phyloP scores from a whole-genome alignment of 2,797 vertebrate genomes.

The Danio choprae region DNA sequence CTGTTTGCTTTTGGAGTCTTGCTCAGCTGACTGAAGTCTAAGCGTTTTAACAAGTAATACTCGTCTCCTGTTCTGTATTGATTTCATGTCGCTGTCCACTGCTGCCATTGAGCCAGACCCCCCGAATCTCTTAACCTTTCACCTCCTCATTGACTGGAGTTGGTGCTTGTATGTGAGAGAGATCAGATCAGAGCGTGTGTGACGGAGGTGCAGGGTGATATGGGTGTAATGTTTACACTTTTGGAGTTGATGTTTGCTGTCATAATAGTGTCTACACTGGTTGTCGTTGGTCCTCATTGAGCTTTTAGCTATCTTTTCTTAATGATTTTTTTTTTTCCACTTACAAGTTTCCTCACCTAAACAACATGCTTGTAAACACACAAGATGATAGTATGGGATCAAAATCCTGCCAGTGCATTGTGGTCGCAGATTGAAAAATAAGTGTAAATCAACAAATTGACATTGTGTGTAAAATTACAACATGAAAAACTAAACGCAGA shows the following conservation, averaged over 20 bases:
- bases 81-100: slow-evolving; percentile 2
- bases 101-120: background rate
- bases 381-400: too few relatives aligned
- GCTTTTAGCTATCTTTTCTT: slow-evolving; percentile 1
- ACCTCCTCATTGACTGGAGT: slow-evolving; percentile 9
- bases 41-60: slow-evolving; percentile 7
- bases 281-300: slow-evolving; percentile 29
- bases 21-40: slow-evolving; percentile 12
- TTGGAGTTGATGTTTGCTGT: slow-evolving; percentile 62
- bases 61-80: background rate
- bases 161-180: slow-evolving; percentile 1
- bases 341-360: background rate
- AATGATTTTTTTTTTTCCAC: background rate
- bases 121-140: slow-evolving; percentile 33
- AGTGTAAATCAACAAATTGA: too few relatives aligned
- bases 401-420: too few relatives aligned
- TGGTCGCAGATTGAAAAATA: too few relatives aligned
- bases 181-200: slow-evolving; percentile 4
- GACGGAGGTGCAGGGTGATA: slow-evolving; percentile 55
- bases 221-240: slow-evolving; percentile 53
- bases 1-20: slow-evolving; percentile 29
- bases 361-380: background rate
- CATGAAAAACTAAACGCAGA: too few relatives aligned
- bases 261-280: slow-evolving; percentile 59
- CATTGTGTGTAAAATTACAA: too few relatives aligned